Conservation (phyloP, 2,113 vertebrate genomes). For the Tichodroma muraria region DNA sequence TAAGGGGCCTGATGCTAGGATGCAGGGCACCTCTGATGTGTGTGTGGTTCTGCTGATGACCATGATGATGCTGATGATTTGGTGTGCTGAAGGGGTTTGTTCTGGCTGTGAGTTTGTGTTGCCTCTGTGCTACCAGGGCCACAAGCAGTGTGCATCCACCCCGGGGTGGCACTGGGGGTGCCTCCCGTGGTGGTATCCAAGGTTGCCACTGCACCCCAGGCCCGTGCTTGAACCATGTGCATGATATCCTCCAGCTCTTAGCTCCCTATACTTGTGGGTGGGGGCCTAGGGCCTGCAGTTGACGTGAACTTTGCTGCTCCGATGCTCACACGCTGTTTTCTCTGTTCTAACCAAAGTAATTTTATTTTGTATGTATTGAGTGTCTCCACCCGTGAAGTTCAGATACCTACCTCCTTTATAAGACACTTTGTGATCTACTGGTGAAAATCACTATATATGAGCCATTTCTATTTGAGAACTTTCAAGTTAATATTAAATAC, state of each 20-base stretch:
- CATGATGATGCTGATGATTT: fast-evolving
- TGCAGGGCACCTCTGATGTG: not conserved
- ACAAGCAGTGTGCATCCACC: fast-evolving
- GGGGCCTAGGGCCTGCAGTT: not conserved
- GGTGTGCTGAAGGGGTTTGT: not conserved
- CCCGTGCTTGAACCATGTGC: not conserved
- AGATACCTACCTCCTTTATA: not conserved
- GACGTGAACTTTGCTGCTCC: not conserved
- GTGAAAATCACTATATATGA: not conserved
- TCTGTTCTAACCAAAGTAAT: not conserved
- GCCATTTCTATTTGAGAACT: not conserved
- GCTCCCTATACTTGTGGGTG: not conserved
- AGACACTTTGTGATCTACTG: not conserved
- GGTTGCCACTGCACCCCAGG: not conserved
- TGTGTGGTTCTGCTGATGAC: not conserved
- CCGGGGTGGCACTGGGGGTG: not conserved
- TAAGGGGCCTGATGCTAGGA: not conserved
- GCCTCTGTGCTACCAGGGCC: not conserved
- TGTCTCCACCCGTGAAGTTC: not conserved
- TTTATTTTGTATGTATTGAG: not conserved
- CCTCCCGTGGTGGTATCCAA: not conserved
- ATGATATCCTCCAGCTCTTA: not conserved
- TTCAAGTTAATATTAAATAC: not conserved
- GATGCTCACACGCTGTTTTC: not conserved
- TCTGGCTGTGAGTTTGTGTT: not conserved